phyloP scores from a whole-genome alignment of 1,140 invertebrate species.

The Cotesia glomerata region DNA sequence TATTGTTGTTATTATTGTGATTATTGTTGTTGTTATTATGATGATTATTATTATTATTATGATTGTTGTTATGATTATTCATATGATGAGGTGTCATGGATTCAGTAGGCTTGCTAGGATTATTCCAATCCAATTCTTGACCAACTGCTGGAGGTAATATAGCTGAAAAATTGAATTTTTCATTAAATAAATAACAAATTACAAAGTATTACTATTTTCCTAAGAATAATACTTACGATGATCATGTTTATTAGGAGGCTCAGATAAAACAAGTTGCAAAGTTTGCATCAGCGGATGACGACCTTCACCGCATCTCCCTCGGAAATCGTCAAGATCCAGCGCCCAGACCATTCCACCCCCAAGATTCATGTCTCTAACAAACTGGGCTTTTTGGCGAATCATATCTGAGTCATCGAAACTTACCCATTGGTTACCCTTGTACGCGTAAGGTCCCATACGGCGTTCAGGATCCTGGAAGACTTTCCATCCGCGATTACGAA shows the following conservation, averaged over 20 bases:
- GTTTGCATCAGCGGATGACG: constrained; percentile 76
- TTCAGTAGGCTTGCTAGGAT: not conserved
- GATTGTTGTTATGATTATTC: not conserved
- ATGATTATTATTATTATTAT: not conserved
- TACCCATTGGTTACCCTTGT: constrained; percentile 87
- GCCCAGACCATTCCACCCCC: constrained; percentile 93
- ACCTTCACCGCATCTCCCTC: constrained; percentile 72
- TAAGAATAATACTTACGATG: constrained; percentile 40
- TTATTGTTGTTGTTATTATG: not conserved
- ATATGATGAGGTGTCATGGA: not conserved
- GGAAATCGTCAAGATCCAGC: constrained; percentile 70
- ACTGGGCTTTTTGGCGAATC: constrained; percentile 79
- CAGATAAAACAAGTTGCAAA: constrained; percentile 71
- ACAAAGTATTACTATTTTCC: too few species aligned
- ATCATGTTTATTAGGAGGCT: constrained; percentile 51
- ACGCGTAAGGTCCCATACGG: constrained; percentile 86
- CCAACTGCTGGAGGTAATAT: constrained; percentile 45
- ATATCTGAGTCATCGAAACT: constrained; percentile 84
- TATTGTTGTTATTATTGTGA: too few species aligned
- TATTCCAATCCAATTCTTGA: constrained; percentile 46
- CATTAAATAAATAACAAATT: too few species aligned
- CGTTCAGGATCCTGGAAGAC: constrained; percentile 76
- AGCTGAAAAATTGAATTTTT: constrained; percentile 30
- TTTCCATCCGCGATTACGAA: constrained; percentile 79
- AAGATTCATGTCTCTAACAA: constrained; percentile 75